These are phyloP conservation scores for Gymnarchus niloticus DNA, from an alignment of 2,113 vertebrate species.

Conservation along the genomic window DNA sequence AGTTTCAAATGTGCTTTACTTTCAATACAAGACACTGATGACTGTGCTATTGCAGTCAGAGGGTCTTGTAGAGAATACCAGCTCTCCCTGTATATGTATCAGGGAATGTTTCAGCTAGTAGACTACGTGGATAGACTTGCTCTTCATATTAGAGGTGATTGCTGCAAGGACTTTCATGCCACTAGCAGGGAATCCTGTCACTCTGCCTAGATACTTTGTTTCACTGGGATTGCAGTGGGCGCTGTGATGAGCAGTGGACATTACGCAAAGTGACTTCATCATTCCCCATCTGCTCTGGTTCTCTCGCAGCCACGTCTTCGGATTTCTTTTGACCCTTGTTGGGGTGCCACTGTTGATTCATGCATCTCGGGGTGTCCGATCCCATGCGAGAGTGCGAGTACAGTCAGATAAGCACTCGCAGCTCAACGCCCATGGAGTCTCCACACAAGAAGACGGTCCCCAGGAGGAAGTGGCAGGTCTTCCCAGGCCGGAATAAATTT, in stretches of 20 bases:
- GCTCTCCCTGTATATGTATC: not conserved
- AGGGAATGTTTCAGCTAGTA: not conserved
- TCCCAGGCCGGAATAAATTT: slow-evolving; percentile 95
- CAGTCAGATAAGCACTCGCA: slow-evolving; percentile 94
- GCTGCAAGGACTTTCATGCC: not conserved
- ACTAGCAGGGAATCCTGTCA: not conserved
- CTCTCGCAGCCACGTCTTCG: slow-evolving; percentile 18
- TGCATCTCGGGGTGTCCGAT: slow-evolving; percentile 91
- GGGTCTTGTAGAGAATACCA: not conserved
- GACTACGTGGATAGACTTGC: not conserved
- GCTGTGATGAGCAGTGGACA: not conserved
- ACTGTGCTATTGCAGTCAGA: not conserved
- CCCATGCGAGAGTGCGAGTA: slow-evolving; percentile 98
- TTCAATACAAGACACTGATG: not conserved
- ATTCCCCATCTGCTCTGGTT: slow-evolving; percentile 15
- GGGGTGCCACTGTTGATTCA: slow-evolving; percentile 40
- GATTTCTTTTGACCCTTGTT: slow-evolving; percentile 18
- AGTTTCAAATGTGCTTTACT: not conserved
- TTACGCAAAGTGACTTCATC: slow-evolving; percentile 13
- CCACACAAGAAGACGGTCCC: slow-evolving; percentile 83
- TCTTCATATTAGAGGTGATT: not conserved
- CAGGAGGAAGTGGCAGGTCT: slow-evolving; percentile 91
- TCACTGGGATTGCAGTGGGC: not conserved
- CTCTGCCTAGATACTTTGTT: not conserved
- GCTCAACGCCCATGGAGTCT: slow-evolving; percentile 94